Percentiles rank a stretch among this genome's conserved stretches.
Conservation (phyloP, 2,113 vertebrate genomes). For the Poecile atricapillus region DNA sequence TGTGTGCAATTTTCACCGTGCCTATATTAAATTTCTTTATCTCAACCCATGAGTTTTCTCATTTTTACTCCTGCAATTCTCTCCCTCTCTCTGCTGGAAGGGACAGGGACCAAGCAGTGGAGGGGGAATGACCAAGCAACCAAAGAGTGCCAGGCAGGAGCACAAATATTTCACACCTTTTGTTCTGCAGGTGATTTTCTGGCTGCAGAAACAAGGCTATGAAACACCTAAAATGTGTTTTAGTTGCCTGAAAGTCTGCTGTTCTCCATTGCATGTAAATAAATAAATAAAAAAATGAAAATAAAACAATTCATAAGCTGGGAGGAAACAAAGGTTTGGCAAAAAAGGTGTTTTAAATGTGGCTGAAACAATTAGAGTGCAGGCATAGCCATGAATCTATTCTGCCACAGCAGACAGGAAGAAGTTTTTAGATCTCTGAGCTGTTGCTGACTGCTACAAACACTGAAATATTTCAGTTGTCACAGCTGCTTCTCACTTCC, state of each 20-base stretch:
- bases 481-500: neutral
- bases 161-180: neutral
- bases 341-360: neutral
- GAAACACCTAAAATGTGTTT: neutral
- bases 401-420: neutral
- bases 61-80: neutral
- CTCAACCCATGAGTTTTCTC: neutral
- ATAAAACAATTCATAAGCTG: neutral
- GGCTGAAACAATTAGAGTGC: neutral
- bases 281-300: neutral
- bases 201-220: neutral
- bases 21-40: neutral
- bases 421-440: neutral
- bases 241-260: neutral
- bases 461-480: neutral
- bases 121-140: neutral
- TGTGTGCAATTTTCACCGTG: neutral
- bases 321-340: constrained; percentile 12
- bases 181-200: neutral
- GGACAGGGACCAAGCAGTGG: neutral
- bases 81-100: neutral
- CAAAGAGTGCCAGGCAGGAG: neutral
- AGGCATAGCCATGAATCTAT: neutral
- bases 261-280: neutral
- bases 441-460: constrained; percentile 3